Evolutionary conservation across 2,797 vertebrate genomes (phyloP), one percentile per base, ranked within the genome.

Genomic region (Fratercula arctica): DNA sequence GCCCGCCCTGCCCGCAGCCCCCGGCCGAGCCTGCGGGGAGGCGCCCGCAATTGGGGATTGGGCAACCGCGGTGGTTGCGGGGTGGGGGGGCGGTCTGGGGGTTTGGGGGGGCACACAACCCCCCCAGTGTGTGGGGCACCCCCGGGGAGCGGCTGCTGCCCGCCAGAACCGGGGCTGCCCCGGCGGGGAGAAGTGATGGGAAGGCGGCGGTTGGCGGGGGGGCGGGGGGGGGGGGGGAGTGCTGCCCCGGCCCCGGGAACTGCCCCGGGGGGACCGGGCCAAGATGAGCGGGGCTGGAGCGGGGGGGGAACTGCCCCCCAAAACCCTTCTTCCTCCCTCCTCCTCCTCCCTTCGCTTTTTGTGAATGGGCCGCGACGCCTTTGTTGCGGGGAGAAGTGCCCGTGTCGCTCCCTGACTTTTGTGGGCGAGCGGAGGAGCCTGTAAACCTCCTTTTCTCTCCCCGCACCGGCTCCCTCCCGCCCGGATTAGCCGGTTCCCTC

Each of bases 331-430:
- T 74, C 57, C 43, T 78, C 66, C 81, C 54, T 85, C 67, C 51
- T 29, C 28, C 68, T 76, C 41, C 48, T 53, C 80, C 50, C 78
- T 93, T 91, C 39, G 29, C 46, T 80, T 92, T 95, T 94, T 94
- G 97, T 98, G 97, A 98, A 98, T 98, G 97, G 94, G 95, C 93
- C 90, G 97, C 95, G 96, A 97, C 89, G 96, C 97, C 97, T 97
- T 98, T 98, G 98, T 98, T 98, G 97, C 95, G 95, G 89, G 95
- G 89, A 95, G 97, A 97, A 98, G 97, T 95, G 98, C 97, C 98
- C 95, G 98, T 97, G 97, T 97, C 97, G 97, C 98, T 97, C 97
- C 97, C 98, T 98, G 98, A 98, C 98, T 98, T 98, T 97, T 97
- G 98, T 97, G 97, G 98, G 97, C 95, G 97, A 97, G 96, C 97